These are phyloP conservation scores for Chionomys nivalis DNA, from an alignment of 2,113 vertebrate genomes.

Conservation along the genomic window DNA sequence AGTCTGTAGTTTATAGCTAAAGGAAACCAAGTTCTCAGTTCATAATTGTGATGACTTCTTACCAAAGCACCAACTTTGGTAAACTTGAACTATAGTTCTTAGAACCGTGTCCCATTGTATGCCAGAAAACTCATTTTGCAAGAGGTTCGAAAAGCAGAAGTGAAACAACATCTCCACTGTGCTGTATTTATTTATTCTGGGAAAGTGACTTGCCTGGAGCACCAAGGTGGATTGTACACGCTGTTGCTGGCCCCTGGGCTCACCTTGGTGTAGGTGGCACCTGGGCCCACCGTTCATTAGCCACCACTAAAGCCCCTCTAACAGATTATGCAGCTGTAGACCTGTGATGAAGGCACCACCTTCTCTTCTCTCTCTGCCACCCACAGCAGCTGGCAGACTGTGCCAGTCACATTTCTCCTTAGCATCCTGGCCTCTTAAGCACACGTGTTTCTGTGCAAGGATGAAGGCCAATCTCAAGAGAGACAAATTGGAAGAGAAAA, in stretches of 20 bases:
- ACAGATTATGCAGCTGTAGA: not conserved
- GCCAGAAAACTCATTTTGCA: not conserved
- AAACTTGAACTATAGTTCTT: not conserved
- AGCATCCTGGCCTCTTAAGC: not conserved
- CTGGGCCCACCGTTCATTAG: not conserved
- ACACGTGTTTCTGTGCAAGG: not conserved
- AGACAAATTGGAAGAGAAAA: not conserved
- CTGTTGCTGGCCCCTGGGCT: not conserved
- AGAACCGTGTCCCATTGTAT: not conserved
- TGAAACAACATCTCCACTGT: not conserved
- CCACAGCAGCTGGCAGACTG: not conserved
- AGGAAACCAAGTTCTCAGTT: not conserved
- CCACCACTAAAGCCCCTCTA: not conserved
- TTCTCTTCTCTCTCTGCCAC: not conserved
- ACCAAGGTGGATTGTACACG: not conserved
- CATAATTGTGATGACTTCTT: not conserved
- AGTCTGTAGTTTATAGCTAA: not conserved
- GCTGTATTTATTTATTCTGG: not conserved
- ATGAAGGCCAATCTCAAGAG: not conserved
- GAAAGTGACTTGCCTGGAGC: not conserved
- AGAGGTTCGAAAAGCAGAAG: not conserved
- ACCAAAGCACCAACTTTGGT: not conserved
- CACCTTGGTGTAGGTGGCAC: not conserved
- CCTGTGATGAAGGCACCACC: not conserved
- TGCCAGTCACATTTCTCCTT: not conserved